Evolutionary conservation across 1,140 invertebrate genomes (phyloP), one percentile per base, ranked within the genome.

Genomic region (Pseudomyrmex dendroicus): DNA sequence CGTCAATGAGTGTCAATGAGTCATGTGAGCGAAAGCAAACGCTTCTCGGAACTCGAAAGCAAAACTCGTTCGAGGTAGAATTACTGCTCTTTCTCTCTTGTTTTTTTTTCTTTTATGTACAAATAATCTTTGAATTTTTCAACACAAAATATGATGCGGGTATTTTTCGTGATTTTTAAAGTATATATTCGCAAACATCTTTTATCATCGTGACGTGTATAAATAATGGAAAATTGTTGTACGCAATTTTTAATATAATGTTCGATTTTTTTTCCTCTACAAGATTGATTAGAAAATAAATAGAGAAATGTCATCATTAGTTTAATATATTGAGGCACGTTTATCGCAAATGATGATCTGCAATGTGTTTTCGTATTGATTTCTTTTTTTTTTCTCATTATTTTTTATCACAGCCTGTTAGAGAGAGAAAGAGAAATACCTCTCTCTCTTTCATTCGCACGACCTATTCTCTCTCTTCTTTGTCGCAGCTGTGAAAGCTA

Each of bases 221-320:
- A 4, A 22, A 50, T 66, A 76, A 64, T 0, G 52, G 57, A 70
- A 73, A 72, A 50, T 56, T 72, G 0, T 86, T 44, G 52, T 44
- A 62, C 56, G 59, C 46, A 63, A 73, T 44, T 56, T 20, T 7
- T n/a, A 20, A 0, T 56, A 3, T n/a, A 20, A 0, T 1, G 44
- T 76, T 68, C 2, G 4, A 57, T 25, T 72, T 72, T 72, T 72
- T 12, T 66, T 15, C 7, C 12, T 20, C 9, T 57, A 66, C 1
- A 66, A 44, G 13, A 46, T 48, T 52, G 5, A 52, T 52, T 22
- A 25, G 15, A 67, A 52, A 15, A 15, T 56, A 70, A 56, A 3
- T 35, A 35, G 63, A 63, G 25, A 46, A 63, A 17, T n/a, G 50
- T 74, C 35, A 35, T 35, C 35, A 35, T 35, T 5, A 1, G 35